These are phyloP conservation scores for Steinernema carpocapsae DNA, from an alignment of 2,888 invertebrate species.

Conservation along the genomic window DNA sequence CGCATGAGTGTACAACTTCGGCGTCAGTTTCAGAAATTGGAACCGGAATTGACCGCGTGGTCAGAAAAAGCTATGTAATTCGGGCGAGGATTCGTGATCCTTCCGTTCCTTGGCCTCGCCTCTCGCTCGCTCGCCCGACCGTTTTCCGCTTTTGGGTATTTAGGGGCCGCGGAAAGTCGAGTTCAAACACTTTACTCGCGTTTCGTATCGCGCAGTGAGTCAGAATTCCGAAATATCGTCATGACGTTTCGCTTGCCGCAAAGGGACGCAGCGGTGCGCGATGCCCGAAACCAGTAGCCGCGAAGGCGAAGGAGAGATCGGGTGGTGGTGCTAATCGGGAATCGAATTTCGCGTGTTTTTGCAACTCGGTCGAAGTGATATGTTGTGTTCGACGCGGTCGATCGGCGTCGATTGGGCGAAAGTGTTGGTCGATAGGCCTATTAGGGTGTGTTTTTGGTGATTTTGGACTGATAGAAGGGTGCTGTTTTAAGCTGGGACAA, in stretches of 20 bases:
- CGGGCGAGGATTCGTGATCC: no score
- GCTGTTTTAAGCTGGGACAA: no score
- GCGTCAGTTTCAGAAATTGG: no score
- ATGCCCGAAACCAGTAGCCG: slow-evolving; percentile 7
- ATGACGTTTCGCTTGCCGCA: not conserved
- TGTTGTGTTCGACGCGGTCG: slow-evolving; percentile 5
- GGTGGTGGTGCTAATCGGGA: not conserved
- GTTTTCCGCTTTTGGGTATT: not conserved
- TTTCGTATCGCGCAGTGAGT: slow-evolving; percentile 5
- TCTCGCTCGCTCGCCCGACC: no score
- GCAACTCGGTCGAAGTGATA: not conserved
- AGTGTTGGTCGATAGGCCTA: no score
- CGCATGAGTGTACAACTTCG: no score
- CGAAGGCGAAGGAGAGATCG: not conserved
- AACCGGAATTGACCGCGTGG: no score
- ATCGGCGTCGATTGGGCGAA: not conserved
- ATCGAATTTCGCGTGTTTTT: slow-evolving; percentile 22
- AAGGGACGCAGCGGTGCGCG: slow-evolving; percentile 4
- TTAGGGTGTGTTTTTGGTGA: no score
- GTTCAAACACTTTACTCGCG: slow-evolving; percentile 17
- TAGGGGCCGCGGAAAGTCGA: not conserved
- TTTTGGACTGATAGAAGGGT: no score
- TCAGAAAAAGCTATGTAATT: no score
- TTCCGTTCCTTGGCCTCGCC: no score
- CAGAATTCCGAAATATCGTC: slow-evolving; percentile 15